Evolutionary conservation across 2,888 invertebrate species (phyloP), one percentile per base, ranked within the genome.

Genomic region (Pemphredon lugubris): DNA sequence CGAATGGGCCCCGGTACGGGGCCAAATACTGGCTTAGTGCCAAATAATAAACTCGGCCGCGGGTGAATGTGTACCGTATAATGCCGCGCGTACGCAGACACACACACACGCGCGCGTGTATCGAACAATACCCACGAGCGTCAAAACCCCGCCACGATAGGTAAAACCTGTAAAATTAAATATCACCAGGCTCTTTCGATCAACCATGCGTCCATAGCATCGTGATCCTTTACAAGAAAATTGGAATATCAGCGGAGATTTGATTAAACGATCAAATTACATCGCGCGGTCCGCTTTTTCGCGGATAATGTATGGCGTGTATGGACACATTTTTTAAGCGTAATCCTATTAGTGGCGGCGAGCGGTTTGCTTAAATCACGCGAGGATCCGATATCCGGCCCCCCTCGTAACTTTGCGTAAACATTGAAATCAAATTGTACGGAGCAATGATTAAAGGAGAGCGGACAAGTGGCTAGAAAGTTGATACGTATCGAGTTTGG

Each of bases 1-100:
- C 69, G 75, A 77, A 83, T 72, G 70, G 80, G 73, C 60, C 47
- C 61, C 32, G 13, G 59, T 53, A 51, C 55, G 45, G 60, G 59
- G 55, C 69, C 77, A 66, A 77, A 79, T 78, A 70, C 73, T 83
- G 85, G 86, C 73, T n/a, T 21, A 20, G 39, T 44, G 79, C 86
- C 86, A 83, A 85, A 83, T 81, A 85, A 82, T 81, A 81, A 85
- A 84, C 81, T 73, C 78, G 63, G 57, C 53, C 54, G 44, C 47
- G 54, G 26, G 45, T 45, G 60, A 71, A 18, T 54, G 65, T 58
- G 40, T 60, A 23, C n/a, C 13, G 11, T 58, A 67, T 69, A 70
- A 72, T 50, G 72, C 68, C 64, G 47, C 47, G 40, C 51, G 11
- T 69, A 50, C 53, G 32, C 54, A 47, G 26, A 50, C 32, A 20